Base-by-base conservation (phyloP, 2,888 invertebrate genomes). In the Calephelis perditalis region DNA sequence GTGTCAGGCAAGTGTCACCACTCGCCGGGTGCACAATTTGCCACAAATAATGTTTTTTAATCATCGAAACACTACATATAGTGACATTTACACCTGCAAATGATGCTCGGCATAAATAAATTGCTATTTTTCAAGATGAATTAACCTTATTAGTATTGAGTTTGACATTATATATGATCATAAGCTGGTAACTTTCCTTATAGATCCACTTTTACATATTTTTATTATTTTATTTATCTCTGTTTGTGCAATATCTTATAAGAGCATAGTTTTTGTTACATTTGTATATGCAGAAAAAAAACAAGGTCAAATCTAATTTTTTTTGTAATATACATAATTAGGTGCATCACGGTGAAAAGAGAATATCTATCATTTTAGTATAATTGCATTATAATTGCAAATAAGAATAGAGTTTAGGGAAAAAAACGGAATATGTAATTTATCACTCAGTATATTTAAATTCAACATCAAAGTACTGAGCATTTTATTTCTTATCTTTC, bases 11-110 rank as follows among this genome's bases (percentile, higher is more conserved):
- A 35, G 37, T 15, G 56, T 26, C 56, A 55, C 47, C 47, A 49
- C 47, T 10, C 45, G 71, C 70, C 70, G 68, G 71, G 66, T 71
- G 70, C 54, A 62, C 66, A 65, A 62, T 67, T 67, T 65, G 69
- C 69, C 68, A 67, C 67, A 62, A 65, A 68, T 68, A 65, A 64
- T 64, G 68, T 68, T 64, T 67, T 67, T 66, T 61, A 58, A 64
- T 62, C 54, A 56, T 62, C 55, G 10, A 47, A 59, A 12, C 59
- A 59, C 55, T 56, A 37, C 59, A 45, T 54, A 44, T 45, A 44
- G 49, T 44, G 45, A 57, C 26, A 58, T 47, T 47, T 59, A 52
- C 59, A 55, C 49, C 58, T 58, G 49, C 58, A 26, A 45, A 9
- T 40, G 54, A 44, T 45, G 55, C 35, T 36, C 12, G 54, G 15